Evolutionary conservation across 2,888 invertebrate species (phyloP), one percentile per base, ranked within the genome.

Genomic region (Abrostola tripartita): DNA sequence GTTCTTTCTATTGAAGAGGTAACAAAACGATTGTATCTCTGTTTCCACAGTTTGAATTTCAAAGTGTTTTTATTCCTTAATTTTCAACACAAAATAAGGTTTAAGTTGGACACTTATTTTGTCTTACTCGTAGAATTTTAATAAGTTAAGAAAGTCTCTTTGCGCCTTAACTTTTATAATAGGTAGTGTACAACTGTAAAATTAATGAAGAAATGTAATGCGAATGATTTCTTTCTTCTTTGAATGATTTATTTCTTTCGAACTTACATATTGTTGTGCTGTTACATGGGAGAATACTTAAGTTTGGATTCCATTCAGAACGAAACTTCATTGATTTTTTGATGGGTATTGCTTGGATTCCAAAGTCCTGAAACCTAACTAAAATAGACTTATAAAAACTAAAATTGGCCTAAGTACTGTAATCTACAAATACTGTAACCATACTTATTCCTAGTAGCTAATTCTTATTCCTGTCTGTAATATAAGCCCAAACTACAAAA

Each of bases 1-100:
- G 65, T 50, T 74, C 53, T 63, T 57, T 70, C 65, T 61, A 74
- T 71, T 74, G 60, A 65, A 72, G 70, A 52, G 12, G 47, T 51
- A 53, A 51, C 24, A 47, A 47, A 24, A 49, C 54, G 12, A 50
- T 74, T 60, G 56, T 60, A 40, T 36, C 24, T 10, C 14, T 24
- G 44, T 56, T 51, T 59, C 38, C 47, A 41, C 50, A 64, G 36
- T 24, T 56, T 52, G 56, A 50, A 54, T 8, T 12, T 36, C 0
- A 10, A 12, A 9, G 7, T 24, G 36, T 35, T 38, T 42, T 37
- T 37, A 63, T 55, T n/a, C 9, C 37, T 7, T 52, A 54, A 24
- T 12, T 12, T 5, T 10, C 36, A 35, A 40, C 7, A 9, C 10
- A 36, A 49, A 36, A 24, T 35, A 11, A 36, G 10, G 35, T 50